phyloP scores from a whole-genome alignment of 2,888 invertebrate genomes.

The Disparrhopalites patrizii region DNA sequence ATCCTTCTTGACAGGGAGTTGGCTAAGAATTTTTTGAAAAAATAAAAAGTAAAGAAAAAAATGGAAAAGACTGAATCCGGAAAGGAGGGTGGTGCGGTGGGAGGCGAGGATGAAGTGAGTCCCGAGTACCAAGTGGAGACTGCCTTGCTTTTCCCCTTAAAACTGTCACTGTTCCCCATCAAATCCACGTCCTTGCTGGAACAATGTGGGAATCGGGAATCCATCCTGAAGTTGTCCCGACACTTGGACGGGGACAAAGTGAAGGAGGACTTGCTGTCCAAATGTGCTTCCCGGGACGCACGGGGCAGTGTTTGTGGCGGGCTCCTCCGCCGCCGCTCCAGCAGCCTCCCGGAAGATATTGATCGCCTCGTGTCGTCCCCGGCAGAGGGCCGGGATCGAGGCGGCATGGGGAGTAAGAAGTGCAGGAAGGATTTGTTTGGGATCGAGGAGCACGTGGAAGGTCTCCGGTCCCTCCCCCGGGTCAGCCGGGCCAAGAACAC shows the following conservation, averaged over 20 bases:
- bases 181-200: slow-evolving; percentile 19
- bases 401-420: background rate
- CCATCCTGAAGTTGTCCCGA: slow-evolving; percentile 27
- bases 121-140: slow-evolving; percentile 49
- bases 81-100: no score
- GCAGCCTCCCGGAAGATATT: slow-evolving; percentile 44
- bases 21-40: no score
- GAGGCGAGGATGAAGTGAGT: slow-evolving; percentile 34
- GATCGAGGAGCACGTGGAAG: slow-evolving; percentile 5
- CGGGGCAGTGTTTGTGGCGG: slow-evolving; percentile 11
- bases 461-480: slow-evolving; percentile 34
- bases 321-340: slow-evolving; percentile 44
- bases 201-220: slow-evolving; percentile 28
- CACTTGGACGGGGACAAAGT: background rate
- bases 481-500: slow-evolving; percentile 25
- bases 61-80: no score
- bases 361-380: slow-evolving; percentile 26
- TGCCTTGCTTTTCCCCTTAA: slow-evolving; percentile 60
- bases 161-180: slow-evolving; percentile 57
- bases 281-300: background rate
- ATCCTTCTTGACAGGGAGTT: no score
- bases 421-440: slow-evolving; percentile 2
- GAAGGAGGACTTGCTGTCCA: background rate
- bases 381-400: background rate
- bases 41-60: no score